Evolutionary conservation across 2,113 vertebrate species (phyloP).

Genomic region (Pachyramphus minor): DNA sequence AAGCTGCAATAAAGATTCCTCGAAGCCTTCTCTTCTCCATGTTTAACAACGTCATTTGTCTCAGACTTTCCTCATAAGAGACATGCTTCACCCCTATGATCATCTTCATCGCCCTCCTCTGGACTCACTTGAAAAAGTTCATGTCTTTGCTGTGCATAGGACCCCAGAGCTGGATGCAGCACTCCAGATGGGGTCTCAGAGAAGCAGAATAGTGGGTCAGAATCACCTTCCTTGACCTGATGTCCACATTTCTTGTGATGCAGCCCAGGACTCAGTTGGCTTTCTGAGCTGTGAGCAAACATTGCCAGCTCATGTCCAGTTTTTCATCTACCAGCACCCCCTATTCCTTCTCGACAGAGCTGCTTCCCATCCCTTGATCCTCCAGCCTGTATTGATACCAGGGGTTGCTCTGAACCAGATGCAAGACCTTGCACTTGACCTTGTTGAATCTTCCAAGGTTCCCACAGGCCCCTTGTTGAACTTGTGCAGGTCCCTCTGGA

Average conservation of each 20-base stretch:
- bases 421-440: not conserved
- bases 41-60: not conserved
- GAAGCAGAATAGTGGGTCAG: not conserved
- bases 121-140: fast-evolving
- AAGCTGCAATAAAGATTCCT: not conserved
- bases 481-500: not conserved
- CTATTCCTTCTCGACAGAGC: not conserved
- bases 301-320: not conserved
- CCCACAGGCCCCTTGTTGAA: not conserved
- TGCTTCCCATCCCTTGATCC: not conserved
- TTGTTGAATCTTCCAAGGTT: not conserved
- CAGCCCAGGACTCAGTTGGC: not conserved
- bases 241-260: not conserved
- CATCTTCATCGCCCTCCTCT: not conserved
- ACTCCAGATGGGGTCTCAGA: not conserved
- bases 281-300: not conserved
- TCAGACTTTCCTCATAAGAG: not conserved
- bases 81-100: not conserved
- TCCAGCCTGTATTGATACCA: not conserved
- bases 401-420: not conserved
- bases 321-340: not conserved
- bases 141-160: not conserved
- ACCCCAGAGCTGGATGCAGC: not conserved
- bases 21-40: not conserved
- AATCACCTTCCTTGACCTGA: not conserved